A percentile compares a stretch with the other conserved stretches of the same genome.
Conservation (phyloP, 2,797 vertebrate genomes). For the Anguilla marmorata region DNA sequence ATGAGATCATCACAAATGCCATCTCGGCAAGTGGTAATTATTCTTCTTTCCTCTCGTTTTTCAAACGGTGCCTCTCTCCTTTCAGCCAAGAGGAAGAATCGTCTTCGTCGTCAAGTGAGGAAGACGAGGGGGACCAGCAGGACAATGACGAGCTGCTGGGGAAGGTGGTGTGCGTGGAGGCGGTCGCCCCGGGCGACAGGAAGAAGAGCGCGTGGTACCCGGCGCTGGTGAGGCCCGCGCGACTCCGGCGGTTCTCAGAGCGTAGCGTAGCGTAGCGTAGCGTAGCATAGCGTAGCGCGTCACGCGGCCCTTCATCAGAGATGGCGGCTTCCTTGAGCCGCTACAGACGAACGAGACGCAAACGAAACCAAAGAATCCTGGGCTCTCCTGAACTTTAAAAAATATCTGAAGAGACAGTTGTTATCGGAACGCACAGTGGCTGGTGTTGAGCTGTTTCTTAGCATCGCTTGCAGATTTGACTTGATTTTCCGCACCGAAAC, state of each 20-base stretch:
- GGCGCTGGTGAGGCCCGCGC: slow-evolving; percentile 69
- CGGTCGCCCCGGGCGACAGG: slow-evolving; percentile 64
- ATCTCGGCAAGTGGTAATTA: neutral
- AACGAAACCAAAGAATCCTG: neutral
- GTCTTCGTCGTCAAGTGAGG: slow-evolving; percentile 79
- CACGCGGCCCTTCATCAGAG: neutral
- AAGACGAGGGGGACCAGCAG: slow-evolving; percentile 74
- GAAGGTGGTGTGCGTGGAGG: slow-evolving; percentile 78
- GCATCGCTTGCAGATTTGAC: neutral
- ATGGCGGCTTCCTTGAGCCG: neutral
- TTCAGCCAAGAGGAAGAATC: slow-evolving; percentile 76
- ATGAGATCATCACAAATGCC: neutral
- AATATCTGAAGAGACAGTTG: neutral
- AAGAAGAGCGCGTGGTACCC: slow-evolving; percentile 78
- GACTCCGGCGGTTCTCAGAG: neutral
- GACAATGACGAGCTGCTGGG: slow-evolving; percentile 77
- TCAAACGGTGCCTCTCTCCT: neutral
- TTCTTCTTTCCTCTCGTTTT: neutral
- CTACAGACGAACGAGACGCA: neutral
- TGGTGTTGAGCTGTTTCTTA: neutral
- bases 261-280: neutral
- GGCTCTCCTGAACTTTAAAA: neutral
- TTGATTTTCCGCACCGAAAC: neutral
- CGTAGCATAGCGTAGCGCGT: neutral
- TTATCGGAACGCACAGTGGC: neutral